Conservation (phyloP, 2,113 vertebrate species). For the Antennarius striatus region DNA sequence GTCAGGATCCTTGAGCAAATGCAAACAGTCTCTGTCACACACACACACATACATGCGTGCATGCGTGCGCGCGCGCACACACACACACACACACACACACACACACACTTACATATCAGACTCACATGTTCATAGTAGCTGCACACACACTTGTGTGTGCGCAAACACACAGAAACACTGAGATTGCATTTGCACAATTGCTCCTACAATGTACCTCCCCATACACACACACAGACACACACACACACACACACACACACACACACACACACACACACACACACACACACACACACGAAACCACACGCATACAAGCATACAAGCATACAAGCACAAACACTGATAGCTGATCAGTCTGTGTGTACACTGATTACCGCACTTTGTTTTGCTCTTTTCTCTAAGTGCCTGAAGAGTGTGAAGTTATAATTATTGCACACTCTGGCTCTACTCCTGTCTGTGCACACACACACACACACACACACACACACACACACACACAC, state of each 20-base stretch:
- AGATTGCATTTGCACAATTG: constrained; percentile 52
- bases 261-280: constrained; percentile 27
- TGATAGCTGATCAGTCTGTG: constrained; percentile 48
- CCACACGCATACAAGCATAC: constrained; percentile 4
- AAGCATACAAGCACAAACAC: constrained; percentile 33
- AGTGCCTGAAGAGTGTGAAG: constrained; percentile 92
- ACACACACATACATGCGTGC: constrained; percentile 11
- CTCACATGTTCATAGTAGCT: constrained; percentile 25
- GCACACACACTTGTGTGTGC: constrained; percentile 13
- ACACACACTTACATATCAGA: constrained; percentile 12
- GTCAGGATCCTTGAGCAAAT: constrained; percentile 94
- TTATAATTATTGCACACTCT: constrained; percentile 97
- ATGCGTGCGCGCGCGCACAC: constrained; percentile 5
- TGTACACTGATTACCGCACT: constrained; percentile 22
- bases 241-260: constrained; percentile 13
- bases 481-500: constrained; percentile 30
- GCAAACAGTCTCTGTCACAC: constrained; percentile 71
- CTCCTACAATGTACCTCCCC: constrained; percentile 39
- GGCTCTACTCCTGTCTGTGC: constrained; percentile 46
- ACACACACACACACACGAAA: not conserved
- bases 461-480: constrained; percentile 36
- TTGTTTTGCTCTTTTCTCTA: constrained; percentile 80
- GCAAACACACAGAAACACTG: constrained; percentile 29
- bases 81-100: constrained; percentile 22
- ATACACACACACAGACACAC: constrained; percentile 27